Evolutionary conservation across 2,888 invertebrate genomes (phyloP), one percentile per base, ranked within the genome.

Genomic region (Alsophila aescularia): DNA sequence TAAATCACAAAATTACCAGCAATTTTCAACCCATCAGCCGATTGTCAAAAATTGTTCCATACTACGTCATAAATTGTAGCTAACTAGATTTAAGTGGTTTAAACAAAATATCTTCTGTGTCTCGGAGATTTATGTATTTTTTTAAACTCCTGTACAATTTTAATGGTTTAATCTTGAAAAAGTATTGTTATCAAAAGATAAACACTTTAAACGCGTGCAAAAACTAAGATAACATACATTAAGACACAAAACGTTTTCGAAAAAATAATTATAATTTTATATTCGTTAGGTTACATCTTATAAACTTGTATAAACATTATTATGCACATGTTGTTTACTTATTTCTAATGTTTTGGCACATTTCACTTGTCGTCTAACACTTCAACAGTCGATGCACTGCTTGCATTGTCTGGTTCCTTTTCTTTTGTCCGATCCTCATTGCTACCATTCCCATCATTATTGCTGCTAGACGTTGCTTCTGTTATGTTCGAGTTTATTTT

Each of bases 341-440:
- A 52, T 13, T 13, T 16, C 37, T 51, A 48, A 34, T 29, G 3
- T 42, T 45, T 57, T 62, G 56, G 56, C 58, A 60, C 59, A 54
- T 41, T 62, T 87, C 77, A 90, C 79, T 90, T 90, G 64, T 89
- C 87, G 66, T 90, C 90, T 51, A 91, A 76, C 67, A 81, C 87
- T 84, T 91, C 90, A 51, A 90, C 88, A 16, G 90, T 90, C 1
- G 90, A 90, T 0, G 90, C 90, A 78, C 88, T 89, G 63, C 90
- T 90, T 3, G 90, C 83, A 59, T 87, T 89, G 62, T 89, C 89
- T 53, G 76, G 79, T 13, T 83, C 85, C 29, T 79, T 82, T 39
- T 79, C 79, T 55, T 74, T 84, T 7, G 58, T 69, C 59, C 78
- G 74, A n/a, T 70, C 72, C 15, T 37, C 51, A 14, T 71, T 72